Percentiles rank a stretch among this genome's conserved stretches.
phyloP scores from a whole-genome alignment of 2,113 vertebrate species.

The Pelodiscus sinensis region DNA sequence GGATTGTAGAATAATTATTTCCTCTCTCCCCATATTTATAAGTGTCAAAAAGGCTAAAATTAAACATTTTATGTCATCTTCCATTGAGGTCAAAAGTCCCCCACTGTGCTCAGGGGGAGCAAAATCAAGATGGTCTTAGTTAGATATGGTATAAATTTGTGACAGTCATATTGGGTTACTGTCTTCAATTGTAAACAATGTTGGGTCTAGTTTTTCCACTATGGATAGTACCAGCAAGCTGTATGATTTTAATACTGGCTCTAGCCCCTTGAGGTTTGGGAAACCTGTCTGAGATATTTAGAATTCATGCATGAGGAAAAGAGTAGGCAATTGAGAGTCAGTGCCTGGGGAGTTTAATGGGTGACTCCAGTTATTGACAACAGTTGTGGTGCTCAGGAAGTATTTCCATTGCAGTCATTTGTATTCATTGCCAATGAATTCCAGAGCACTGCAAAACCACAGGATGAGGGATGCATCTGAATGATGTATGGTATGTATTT shows the following conservation, averaged over 20 bases:
- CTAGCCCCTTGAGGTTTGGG: not conserved
- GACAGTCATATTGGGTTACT: not conserved
- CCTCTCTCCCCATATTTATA: not conserved
- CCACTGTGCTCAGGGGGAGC: conserved; percentile 15
- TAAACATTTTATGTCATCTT: conserved; percentile 9
- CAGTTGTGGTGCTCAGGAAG: conserved; percentile 12
- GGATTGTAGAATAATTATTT: not conserved
- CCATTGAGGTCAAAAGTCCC: conserved; percentile 14
- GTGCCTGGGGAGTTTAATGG: not conserved
- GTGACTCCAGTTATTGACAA: not conserved
- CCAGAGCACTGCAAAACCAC: conserved; percentile 6
- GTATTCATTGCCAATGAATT: conserved; percentile 11
- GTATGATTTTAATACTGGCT: conserved; percentile 56
- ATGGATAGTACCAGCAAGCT: conserved; percentile 10
- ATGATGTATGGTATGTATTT: conserved; percentile 1
- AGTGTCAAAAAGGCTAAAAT: conserved; percentile 3
- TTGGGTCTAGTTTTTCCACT: conserved; percentile 35
- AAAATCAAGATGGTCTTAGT: conserved; percentile 11
- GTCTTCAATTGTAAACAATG: conserved; percentile 23
- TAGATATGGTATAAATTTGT: not conserved
- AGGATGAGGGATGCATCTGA: not conserved
- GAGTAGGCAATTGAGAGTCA: not conserved
- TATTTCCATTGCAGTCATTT: conserved; percentile 13
- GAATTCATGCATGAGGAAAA: conserved; percentile 3
- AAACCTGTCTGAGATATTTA: conserved; percentile 35